Evolutionary conservation across 2,888 invertebrate species (phyloP).

Genomic region (Erebia palarica): DNA sequence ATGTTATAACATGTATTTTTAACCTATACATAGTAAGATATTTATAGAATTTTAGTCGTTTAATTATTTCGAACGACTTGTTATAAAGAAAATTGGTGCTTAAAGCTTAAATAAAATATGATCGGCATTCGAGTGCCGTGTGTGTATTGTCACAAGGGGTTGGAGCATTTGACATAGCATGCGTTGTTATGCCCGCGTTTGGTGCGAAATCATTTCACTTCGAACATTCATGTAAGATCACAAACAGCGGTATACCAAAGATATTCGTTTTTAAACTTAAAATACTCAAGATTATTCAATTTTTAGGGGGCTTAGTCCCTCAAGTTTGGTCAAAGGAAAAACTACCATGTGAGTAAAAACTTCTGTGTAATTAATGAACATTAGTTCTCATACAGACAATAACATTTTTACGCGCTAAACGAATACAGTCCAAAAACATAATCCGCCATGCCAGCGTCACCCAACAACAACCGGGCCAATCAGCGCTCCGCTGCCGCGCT

Average conservation of each 20-base stretch:
- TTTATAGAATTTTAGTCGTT: constrained; percentile 83
- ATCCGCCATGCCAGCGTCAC: too few species aligned
- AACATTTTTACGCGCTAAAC: too few species aligned
- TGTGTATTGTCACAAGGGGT: constrained; percentile 76
- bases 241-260: neutral
- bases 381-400: too few species aligned
- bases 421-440: too few species aligned
- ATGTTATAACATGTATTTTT: constrained; percentile 82
- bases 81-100: constrained; percentile 83
- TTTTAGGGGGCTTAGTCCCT: too few species aligned
- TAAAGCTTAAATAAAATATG: constrained; percentile 80
- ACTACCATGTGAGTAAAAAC: too few species aligned
- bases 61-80: constrained; percentile 83
- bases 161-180: constrained; percentile 80
- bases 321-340: too few species aligned
- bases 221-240: neutral
- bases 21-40: constrained; percentile 83
- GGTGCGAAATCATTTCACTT: constrained; percentile 54
- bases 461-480: too few species aligned
- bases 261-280: neutral
- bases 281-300: neutral
- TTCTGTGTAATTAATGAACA: too few species aligned
- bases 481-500: too few species aligned
- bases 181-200: constrained; percentile 76
- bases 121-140: constrained; percentile 65